Evolutionary conservation across 2,113 vertebrate genomes (phyloP), one percentile per base, ranked within the genome.

Genomic region (Megalops atlanticus): DNA sequence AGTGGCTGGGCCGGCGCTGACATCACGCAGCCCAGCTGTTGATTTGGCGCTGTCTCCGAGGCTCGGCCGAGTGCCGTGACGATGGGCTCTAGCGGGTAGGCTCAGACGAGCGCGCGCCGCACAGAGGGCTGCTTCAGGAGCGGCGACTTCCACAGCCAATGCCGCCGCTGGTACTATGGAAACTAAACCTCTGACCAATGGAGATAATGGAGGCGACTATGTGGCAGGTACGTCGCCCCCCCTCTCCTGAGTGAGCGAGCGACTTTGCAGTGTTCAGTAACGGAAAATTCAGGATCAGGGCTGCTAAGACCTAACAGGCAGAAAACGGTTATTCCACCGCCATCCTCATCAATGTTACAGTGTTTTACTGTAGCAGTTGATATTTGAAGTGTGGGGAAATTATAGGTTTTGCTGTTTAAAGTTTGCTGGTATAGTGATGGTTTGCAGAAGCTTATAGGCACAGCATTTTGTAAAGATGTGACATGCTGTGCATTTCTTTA

Each of bases 1-100:
- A 91, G 87, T 91, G 93, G 91, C 92, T 92, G 89, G 88, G 86
- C 80, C 86, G 83, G 80, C 91, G 74, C 89, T 94, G 94, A 75
- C 94, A 91, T 94, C 93, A 90, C 80, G 10, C 85, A 15, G 75
- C 85, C 91, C 92, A 90, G 94, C 89, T 91, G 92, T 91, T 95
- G 88, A 89, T 89, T 93, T 92, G 88, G 90, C 89, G 39, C 92
- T 91, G 91, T 94, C 91, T 92, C 83, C 16, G 86, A 89, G 89
- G 88, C 89, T 88, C 84, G 84, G 68, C 90, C 87, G 88, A 92
- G 91, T 92, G 89, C 90, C 89, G 88, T 87, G 82, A 75, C 85
- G 89, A 88, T 83, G 88, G 77, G 88, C 89, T 91, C 89, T 78
- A 21, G 82, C 33, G 47, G 52, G 27, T 83, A 84, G 80, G 80